Evolutionary conservation across 2,888 invertebrate genomes (phyloP), one percentile per base, ranked within the genome.

Genomic region (Neoitamus cyanurus): DNA sequence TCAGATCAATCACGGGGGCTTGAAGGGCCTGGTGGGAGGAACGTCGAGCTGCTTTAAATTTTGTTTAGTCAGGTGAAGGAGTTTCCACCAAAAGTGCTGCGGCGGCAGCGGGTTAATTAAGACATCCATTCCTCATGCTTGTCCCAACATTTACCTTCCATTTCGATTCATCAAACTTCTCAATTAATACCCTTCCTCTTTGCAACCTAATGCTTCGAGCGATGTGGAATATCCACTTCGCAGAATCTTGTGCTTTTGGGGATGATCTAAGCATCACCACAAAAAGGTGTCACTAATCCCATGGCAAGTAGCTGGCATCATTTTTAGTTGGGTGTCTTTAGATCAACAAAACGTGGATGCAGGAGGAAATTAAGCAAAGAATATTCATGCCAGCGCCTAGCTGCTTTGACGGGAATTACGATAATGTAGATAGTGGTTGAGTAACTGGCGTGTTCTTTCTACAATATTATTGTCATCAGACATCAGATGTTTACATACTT

Each of bases 41-140:
- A 37, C 9, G 9, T 5, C 58, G 20, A 6, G 9, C 9, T 9
- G 58, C 25, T 58, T 58, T 58, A 58, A 58, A 58, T 58, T 58
- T 58, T 58, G 58, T 58, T 58, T 58, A 58, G 58, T 58, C 58
- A 58, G 58, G 58, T 58, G 58, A 58, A 58, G 20, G 58, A 58
- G 15, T 58, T 58, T 58, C 58, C 58, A 15, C 9, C 58, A 20
- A 58, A 58, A 58, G 58, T 58, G 58, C 58, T 58, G 58, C 58
- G 58, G 58, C 58, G 58, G 58, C 58, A 58, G 25, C 58, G 58
- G 58, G 58, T 58, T 58, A 58, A 58, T 58, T 58, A 58, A 58
- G 58, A 58, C 58, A 58, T 58, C 58, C 20, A 58, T 58, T 9
- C 20, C 58, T 58, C 9, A 58, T 58, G 9, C 58, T 58, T 58